phyloP scores from a whole-genome alignment of 1,140 invertebrate species.

The Lucilia cuprina region DNA sequence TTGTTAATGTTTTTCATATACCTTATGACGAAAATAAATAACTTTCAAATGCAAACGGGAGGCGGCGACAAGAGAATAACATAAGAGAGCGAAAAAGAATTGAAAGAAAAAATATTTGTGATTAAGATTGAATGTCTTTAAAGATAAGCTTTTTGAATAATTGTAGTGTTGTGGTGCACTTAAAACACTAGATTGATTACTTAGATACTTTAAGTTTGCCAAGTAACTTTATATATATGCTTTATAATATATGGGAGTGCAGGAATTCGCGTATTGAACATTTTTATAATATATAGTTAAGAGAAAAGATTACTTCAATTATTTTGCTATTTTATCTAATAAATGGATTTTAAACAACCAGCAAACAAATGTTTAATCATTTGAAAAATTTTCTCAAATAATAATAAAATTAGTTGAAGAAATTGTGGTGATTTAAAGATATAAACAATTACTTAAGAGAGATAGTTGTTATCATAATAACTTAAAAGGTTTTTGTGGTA shows the following conservation, averaged over 20 bases:
- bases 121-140: conserved; percentile 18
- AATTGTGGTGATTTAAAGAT: not conserved
- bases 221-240: not conserved
- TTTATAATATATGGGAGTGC: not conserved
- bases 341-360: not conserved
- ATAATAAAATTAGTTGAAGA: not conserved
- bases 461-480: not conserved
- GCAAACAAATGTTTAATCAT: not conserved
- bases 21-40: not conserved
- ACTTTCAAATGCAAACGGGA: not conserved
- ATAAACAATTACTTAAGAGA: too few species aligned
- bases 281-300: not conserved
- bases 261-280: not conserved
- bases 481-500: too few species aligned
- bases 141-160: conserved; percentile 8
- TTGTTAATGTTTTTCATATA: not conserved
- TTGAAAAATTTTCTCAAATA: not conserved
- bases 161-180: conserved; percentile 2
- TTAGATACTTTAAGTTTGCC: not conserved
- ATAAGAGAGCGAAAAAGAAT: not conserved
- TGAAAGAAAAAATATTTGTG: not conserved
- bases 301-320: not conserved
- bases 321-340: not conserved
- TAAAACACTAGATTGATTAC: conserved; percentile 3
- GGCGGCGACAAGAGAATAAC: not conserved